Percentiles rank a stretch among this genome's conserved stretches.
These are phyloP conservation scores for Dendrolimus pini DNA, from an alignment of 2,888 invertebrate genomes.

Conservation along the genomic window DNA sequence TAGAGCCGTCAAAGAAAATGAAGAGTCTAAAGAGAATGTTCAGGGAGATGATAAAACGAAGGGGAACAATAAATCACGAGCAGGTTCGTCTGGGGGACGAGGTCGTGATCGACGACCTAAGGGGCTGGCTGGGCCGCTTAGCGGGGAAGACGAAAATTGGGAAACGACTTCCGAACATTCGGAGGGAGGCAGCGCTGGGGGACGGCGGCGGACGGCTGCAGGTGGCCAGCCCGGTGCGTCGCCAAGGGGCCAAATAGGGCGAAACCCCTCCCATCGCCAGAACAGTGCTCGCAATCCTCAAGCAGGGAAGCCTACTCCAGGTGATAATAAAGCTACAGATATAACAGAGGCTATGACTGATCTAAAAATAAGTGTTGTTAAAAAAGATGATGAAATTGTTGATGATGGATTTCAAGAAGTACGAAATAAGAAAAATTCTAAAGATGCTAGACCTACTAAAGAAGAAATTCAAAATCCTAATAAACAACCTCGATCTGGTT, in stretches of 20 bases:
- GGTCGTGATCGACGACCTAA: conserved; percentile 62
- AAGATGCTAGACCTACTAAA: conserved; percentile 70
- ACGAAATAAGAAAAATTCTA: conserved; percentile 85
- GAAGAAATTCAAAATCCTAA: conserved; percentile 46
- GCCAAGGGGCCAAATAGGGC: conserved; percentile 46
- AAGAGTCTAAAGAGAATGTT: conserved; percentile 44
- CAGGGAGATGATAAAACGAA: conserved; percentile 80
- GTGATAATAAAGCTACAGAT: conserved; percentile 53
- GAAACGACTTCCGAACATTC: conserved; percentile 92
- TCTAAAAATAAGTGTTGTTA: conserved; percentile 46
- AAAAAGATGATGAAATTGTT: conserved; percentile 71
- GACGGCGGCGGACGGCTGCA: conserved; percentile 45
- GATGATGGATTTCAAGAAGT: conserved; percentile 91
- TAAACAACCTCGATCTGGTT: conserved; percentile 64
- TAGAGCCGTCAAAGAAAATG: conserved; percentile 55
- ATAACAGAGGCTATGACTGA: conserved; percentile 61
- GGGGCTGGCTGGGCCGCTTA: conserved; percentile 46
- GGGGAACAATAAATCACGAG: conserved; percentile 80
- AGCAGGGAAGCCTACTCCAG: conserved; percentile 37
- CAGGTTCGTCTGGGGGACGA: conserved; percentile 79
- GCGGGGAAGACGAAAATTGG: conserved; percentile 81
- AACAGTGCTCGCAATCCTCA: conserved; percentile 45
- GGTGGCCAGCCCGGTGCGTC: conserved; percentile 40
- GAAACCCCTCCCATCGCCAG: conserved; percentile 49
- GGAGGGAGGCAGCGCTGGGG: conserved; percentile 64